A percentile compares a stretch with the other conserved stretches of the same genome.
phyloP scores from a whole-genome alignment of 2,888 invertebrate genomes.

The Junonia oenone region DNA sequence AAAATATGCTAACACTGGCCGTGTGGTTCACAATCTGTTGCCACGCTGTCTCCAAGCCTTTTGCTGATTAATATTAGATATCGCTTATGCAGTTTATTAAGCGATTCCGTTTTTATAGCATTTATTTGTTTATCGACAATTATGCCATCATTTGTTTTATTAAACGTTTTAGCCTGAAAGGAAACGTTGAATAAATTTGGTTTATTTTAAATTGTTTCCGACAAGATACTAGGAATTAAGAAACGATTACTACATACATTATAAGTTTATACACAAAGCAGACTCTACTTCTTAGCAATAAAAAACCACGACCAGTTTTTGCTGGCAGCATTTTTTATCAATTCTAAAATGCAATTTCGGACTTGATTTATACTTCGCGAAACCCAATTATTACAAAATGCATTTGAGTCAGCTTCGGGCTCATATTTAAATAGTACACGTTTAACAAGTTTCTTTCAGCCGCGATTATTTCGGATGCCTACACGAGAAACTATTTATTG shows the following conservation, averaged over 20 bases:
- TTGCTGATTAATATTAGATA: background rate
- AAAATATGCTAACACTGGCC: constrained; percentile 2
- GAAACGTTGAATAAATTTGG: background rate
- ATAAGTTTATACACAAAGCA: background rate
- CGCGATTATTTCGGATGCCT: background rate
- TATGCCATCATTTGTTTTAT: background rate
- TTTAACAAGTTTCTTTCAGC: background rate
- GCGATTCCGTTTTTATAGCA: no score
- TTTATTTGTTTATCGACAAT: background rate
- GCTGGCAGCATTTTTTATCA: constrained; percentile 9
- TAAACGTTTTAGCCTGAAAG: no score
- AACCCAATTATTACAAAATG: constrained; percentile 12
- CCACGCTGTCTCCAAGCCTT: constrained; percentile 5
- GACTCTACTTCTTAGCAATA: background rate
- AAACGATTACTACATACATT: constrained; percentile 2
- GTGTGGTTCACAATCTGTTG: constrained; percentile 8
- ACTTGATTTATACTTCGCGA: constrained; percentile 16
- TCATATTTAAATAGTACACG: background rate
- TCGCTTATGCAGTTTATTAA: background rate
- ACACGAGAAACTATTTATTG: background rate
- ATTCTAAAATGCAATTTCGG: constrained; percentile 15
- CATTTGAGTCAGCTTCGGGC: constrained; percentile 2
- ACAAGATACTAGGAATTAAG: constrained; percentile 3
- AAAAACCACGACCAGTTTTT: constrained; percentile 15
- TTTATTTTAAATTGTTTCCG: background rate